These are phyloP conservation scores for Malurus cyaneus DNA, from an alignment of 2,113 vertebrate genomes.

Conservation along the genomic window DNA sequence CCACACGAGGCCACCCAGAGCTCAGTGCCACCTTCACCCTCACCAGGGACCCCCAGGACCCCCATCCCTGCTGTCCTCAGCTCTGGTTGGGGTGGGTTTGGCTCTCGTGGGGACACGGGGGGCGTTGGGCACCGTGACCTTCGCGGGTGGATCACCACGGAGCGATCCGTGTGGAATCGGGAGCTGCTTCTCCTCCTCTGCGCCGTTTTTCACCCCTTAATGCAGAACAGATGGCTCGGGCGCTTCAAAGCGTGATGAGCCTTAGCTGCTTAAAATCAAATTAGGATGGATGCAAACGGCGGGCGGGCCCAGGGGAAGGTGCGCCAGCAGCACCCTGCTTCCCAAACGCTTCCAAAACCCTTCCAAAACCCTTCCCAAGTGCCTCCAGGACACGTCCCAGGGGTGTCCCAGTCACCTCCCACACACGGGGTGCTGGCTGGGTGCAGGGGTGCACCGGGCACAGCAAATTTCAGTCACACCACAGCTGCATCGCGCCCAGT, in stretches of 20 bases:
- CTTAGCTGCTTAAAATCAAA: constrained; percentile 62
- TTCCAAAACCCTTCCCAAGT: fast-evolving
- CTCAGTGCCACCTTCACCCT: neutral
- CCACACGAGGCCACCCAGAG: fast-evolving
- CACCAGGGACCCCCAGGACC: fast-evolving
- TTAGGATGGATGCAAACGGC: constrained; percentile 27
- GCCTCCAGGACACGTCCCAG: neutral
- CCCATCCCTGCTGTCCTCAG: neutral
- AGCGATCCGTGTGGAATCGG: neutral
- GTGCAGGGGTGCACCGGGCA: fast-evolving
- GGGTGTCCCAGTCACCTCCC: neutral
- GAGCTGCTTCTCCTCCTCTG: neutral
- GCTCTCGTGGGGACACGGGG: neutral
- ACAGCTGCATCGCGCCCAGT: fast-evolving
- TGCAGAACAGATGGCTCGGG: constrained; percentile 25
- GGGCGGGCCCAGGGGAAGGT: neutral
- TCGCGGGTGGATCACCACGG: neutral
- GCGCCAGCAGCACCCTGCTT: neutral
- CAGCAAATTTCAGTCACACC: fast-evolving
- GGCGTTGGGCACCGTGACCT: neutral
- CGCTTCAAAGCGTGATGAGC: constrained; percentile 38
- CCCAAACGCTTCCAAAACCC: neutral
- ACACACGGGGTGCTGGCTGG: neutral
- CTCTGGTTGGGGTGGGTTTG: fast-evolving
- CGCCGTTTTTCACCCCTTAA: constrained; percentile 21